Base-by-base conservation (phyloP, 2,888 invertebrate genomes). In the Cecidostiba fungosa region DNA sequence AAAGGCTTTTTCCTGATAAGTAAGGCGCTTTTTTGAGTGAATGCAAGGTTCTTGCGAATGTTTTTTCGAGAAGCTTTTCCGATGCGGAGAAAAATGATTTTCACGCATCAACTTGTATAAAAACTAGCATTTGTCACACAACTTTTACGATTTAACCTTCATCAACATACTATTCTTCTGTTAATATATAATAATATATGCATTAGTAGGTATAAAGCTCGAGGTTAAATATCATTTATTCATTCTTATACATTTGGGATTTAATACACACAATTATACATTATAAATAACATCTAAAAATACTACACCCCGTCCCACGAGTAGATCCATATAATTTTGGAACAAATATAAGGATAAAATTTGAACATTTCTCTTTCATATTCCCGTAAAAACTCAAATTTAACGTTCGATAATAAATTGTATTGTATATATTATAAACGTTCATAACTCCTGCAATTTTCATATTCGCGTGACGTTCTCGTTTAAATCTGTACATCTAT, bases 301-400 rank as follows among this genome's bases (percentile, higher is more conserved):
- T 32, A 26, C 43, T 74, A 88, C 88, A 32, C 89, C 90, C 90
- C 89, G 85, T 89, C 90, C 90, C 90, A 89, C 89, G 90, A 90
- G 91, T 91, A 91, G 91, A 91, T 92, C 91, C 89, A 90, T 88
- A 69, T 39, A 43, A 36, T 36, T 72, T 16, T 32, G 29, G 29
- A 32, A 23, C 1, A 72, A n/a, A n/a, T n/a, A 47, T 50, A 47
- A 70, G 5, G 16, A 54, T 74, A 47, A 23, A 32, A 26, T 6
- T 73, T 39, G 43, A 73, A 2, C 26, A 14, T 43, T 14, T 59
- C 36, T 73, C 36, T 36, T 36, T 19, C 47, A 36, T n/a, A n/a
- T 2, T 59, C 54, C 59, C 26, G 6, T 16, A 77, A 62, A 77
- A 77, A n/a, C 36, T 29, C 14, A 39, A 59, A 59, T 59, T 32